Percentiles rank a stretch among this genome's conserved stretches.
Evolutionary conservation across 2,797 vertebrate species (phyloP).

Genomic region (Phataginus tetradactyla): DNA sequence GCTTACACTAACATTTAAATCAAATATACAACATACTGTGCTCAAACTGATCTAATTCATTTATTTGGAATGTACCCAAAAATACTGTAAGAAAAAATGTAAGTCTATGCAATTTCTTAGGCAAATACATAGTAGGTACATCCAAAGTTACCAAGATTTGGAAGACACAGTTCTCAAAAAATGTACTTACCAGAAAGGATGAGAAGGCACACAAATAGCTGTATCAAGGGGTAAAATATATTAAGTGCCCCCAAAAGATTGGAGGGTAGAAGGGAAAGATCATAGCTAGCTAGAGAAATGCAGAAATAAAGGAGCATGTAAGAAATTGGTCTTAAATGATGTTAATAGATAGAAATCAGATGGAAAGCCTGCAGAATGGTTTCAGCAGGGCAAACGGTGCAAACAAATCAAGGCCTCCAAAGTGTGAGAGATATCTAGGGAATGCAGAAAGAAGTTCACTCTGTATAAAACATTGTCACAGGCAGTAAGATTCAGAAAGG

Average conservation of each 20-base stretch:
- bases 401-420: conserved; percentile 10
- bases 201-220: background rate
- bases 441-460: background rate
- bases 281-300: background rate
- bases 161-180: conserved; percentile 31
- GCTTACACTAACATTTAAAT: conserved; percentile 1
- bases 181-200: background rate
- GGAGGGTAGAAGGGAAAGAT: background rate
- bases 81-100: background rate
- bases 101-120: conserved; percentile 11
- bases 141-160: background rate
- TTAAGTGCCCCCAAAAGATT: background rate
- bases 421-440: background rate
- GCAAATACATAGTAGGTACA: conserved; percentile 6
- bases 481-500: background rate
- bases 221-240: background rate
- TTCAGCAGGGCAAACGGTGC: background rate
- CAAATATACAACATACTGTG: background rate
- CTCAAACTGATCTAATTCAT: background rate
- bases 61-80: background rate
- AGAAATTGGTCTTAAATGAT: background rate
- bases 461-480: background rate
- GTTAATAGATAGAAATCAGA: background rate
- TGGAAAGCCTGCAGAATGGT: background rate
- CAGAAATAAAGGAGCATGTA: conserved; percentile 11